Conservation (phyloP, 2,888 invertebrate species). For the Azorinus chamasolen region DNA sequence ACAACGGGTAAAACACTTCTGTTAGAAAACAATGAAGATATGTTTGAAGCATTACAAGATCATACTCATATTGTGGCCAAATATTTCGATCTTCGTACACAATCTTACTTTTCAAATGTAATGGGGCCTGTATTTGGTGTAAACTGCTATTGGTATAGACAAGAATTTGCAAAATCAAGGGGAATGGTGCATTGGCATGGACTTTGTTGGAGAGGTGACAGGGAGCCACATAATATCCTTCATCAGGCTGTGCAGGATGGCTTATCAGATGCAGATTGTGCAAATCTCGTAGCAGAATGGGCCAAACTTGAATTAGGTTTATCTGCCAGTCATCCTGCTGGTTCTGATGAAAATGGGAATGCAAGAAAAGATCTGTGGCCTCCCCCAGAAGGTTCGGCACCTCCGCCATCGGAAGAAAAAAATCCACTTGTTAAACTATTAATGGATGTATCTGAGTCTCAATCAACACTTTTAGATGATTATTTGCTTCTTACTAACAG, state of each 20-base stretch:
- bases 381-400: slow-evolving; percentile 65
- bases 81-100: slow-evolving; percentile 58
- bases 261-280: slow-evolving; percentile 4
- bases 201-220: slow-evolving; percentile 63
- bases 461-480: slow-evolving; percentile 55
- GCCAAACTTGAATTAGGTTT: slow-evolving; percentile 12
- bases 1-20: slow-evolving; percentile 6
- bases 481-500: slow-evolving; percentile 27
- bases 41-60: slow-evolving; percentile 26
- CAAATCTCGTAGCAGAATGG: slow-evolving; percentile 17
- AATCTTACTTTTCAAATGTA: slow-evolving; percentile 46
- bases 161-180: slow-evolving; percentile 64
- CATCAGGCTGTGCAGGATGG: slow-evolving; percentile 41
- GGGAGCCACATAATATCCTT: slow-evolving; percentile 57
- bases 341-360: slow-evolving; percentile 38
- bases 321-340: slow-evolving; percentile 62
- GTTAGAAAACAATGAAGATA: neutral
- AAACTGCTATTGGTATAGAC: slow-evolving; percentile 59
- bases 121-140: slow-evolving; percentile 56
- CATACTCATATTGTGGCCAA: slow-evolving; percentile 53
- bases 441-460: slow-evolving; percentile 59
- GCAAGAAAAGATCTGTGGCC: slow-evolving; percentile 62
- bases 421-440: slow-evolving; percentile 60
- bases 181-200: slow-evolving; percentile 71
- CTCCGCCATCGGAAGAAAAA: slow-evolving; percentile 59